Evolutionary conservation across 2,113 vertebrate species (phyloP).

Genomic region (Prunella himalayana): DNA sequence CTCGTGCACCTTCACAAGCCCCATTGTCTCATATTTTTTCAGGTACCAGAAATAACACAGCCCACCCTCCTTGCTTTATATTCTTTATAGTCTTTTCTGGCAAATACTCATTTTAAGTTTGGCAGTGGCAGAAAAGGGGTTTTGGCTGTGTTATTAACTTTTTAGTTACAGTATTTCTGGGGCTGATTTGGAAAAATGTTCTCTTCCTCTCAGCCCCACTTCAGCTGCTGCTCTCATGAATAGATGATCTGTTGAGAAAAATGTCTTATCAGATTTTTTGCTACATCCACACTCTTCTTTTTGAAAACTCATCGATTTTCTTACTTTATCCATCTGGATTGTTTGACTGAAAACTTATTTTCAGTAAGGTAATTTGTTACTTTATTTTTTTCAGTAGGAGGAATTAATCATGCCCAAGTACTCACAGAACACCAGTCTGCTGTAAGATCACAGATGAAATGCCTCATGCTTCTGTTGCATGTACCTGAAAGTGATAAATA

Average conservation of each 20-base stretch:
- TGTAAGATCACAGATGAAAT: neutral
- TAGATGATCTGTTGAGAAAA: neutral
- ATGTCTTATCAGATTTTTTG: neutral
- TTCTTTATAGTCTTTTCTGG: neutral
- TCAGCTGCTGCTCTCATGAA: neutral
- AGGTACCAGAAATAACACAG: neutral
- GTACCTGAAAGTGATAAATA: neutral
- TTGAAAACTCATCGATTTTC: neutral
- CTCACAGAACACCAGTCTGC: neutral
- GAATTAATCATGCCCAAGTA: neutral
- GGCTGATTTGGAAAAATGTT: neutral
- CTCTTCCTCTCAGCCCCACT: accelerated
- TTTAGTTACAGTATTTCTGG: neutral
- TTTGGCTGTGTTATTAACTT: neutral
- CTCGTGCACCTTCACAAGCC: neutral
- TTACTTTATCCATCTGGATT: neutral
- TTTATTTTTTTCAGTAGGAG: neutral
- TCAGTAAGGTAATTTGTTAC: neutral
- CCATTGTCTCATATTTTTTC: neutral
- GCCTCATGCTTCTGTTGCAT: accelerated
- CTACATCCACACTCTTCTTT: neutral
- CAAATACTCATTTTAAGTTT: neutral
- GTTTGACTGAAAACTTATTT: neutral
- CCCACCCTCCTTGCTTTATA: neutral
- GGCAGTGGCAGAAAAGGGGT: neutral